phyloP scores from a whole-genome alignment of 1,140 invertebrate genomes.

The Uloborus diversus region DNA sequence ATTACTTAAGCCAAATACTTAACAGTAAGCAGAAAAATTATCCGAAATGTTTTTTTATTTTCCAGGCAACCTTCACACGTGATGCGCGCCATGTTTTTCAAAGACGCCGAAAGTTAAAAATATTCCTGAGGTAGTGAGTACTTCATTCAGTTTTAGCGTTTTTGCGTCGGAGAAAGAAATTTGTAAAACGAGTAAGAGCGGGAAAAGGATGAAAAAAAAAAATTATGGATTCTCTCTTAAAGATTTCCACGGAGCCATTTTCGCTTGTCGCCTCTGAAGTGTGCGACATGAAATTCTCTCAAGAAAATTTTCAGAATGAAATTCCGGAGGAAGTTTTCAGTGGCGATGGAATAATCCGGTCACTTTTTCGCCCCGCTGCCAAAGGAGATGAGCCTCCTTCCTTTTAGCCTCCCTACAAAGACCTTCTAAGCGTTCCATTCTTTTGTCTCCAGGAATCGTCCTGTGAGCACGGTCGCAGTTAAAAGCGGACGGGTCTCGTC shows the following conservation, averaged over 20 bases:
- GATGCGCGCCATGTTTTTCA: not conserved
- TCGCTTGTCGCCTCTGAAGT: conserved; percentile 36
- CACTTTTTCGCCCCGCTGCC: conserved; percentile 9
- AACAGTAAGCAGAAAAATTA: not conserved
- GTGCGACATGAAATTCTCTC: conserved; percentile 17
- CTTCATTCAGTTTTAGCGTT: not conserved
- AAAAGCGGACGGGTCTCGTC: conserved; percentile 51
- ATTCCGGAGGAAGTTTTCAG: not conserved
- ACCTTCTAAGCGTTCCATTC: conserved; percentile 40
- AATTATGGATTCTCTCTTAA: not conserved
- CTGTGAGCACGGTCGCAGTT: conserved; percentile 41
- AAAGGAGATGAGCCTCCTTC: conserved; percentile 4
- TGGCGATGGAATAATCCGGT: not conserved
- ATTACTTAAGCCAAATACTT: not conserved
- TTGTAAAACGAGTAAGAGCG: too few species aligned
- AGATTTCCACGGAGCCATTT: not conserved
- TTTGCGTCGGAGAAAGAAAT: not conserved
- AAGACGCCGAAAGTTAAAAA: conserved; percentile 7
- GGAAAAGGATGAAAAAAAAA: not conserved
- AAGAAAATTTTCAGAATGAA: conserved; percentile 18
- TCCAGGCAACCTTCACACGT: not conserved
- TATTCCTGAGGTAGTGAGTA: not conserved
- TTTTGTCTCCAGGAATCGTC: conserved; percentile 43
- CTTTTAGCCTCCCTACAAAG: conserved; percentile 17
- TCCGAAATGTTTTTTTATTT: not conserved